Conservation (phyloP, 35 echinoderm and acorn worm species). For the Diadema setosum region DNA sequence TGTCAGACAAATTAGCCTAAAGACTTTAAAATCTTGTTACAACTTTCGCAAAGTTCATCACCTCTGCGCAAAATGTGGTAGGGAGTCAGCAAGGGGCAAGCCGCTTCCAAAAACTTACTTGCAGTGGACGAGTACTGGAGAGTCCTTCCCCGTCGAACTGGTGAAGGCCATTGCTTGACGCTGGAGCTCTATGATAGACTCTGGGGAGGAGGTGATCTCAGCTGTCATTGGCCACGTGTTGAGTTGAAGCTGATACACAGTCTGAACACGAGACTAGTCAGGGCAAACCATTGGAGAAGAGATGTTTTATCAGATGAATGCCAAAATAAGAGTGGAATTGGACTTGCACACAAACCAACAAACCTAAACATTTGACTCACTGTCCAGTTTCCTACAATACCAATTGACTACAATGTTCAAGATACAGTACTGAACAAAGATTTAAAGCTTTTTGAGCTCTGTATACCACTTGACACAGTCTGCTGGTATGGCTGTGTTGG, state of each 20-base stretch:
- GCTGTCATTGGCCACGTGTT: background rate
- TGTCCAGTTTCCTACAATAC: background rate
- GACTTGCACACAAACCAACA: too few species aligned
- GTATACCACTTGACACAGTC: background rate
- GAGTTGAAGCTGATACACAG: constrained; percentile 10
- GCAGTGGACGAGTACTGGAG: constrained; percentile 32
- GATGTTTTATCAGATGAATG: background rate
- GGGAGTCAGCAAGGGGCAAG: background rate
- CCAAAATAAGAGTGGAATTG: background rate
- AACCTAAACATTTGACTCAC: background rate
- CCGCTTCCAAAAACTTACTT: background rate
- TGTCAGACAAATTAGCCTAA: too few species aligned
- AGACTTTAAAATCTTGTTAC: background rate
- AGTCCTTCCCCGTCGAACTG: background rate
- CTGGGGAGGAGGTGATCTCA: background rate
- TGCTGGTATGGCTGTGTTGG: background rate
- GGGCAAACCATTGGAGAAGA: background rate
- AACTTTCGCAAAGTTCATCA: background rate
- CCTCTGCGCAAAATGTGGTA: background rate
- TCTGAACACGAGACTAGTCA: background rate
- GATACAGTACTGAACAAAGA: background rate
- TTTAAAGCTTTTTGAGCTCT: background rate
- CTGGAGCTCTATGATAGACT: background rate
- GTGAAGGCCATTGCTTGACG: background rate
- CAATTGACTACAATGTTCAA: background rate